These are phyloP conservation scores for Blera fallax DNA, from an alignment of 2,888 invertebrate species.

Conservation along the genomic window DNA sequence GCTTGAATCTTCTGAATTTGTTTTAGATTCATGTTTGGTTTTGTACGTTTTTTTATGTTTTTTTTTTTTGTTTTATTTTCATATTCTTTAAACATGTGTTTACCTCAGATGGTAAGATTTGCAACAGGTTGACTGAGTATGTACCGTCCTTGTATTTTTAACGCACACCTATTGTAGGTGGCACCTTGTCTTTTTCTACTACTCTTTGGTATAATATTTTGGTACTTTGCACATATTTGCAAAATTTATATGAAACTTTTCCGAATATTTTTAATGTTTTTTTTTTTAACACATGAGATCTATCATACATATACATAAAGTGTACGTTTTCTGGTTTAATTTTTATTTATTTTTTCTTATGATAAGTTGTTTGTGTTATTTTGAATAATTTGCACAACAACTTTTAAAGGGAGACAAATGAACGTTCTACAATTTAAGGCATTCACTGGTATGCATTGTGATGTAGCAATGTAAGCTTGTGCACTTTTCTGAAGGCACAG, in stretches of 20 bases:
- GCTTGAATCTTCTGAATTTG: slow-evolving; percentile 61
- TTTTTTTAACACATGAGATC: background rate
- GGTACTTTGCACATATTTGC: slow-evolving; percentile 45
- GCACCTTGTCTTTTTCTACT: slow-evolving; percentile 59
- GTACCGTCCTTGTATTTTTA: slow-evolving; percentile 51
- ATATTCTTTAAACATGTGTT: slow-evolving; percentile 3
- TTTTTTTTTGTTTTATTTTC: slow-evolving; percentile 7
- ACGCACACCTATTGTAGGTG: slow-evolving; percentile 55
- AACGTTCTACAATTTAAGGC: too few relatives aligned
- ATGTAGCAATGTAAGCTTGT: too few relatives aligned
- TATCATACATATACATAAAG: slow-evolving; percentile 7
- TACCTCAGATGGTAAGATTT: slow-evolving; percentile 48
- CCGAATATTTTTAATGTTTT: background rate
- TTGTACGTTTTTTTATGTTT: slow-evolving; percentile 14
- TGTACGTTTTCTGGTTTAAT: background rate
- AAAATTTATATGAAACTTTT: slow-evolving; percentile 12
- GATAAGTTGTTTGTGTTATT: slow-evolving; percentile 7
- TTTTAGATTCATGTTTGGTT: slow-evolving; percentile 47
- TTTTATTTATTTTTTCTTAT: slow-evolving; percentile 11
- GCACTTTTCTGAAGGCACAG: too few relatives aligned
- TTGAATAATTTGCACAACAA: slow-evolving; percentile 26
- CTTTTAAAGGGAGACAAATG: background rate
- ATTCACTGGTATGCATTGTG: too few relatives aligned
- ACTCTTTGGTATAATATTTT: slow-evolving; percentile 50
- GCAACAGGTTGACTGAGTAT: slow-evolving; percentile 67